A percentile compares a stretch with the other conserved stretches of the same genome.
Evolutionary conservation across 1,140 invertebrate species (phyloP).

Genomic region (Brachionus manjavacas): DNA sequence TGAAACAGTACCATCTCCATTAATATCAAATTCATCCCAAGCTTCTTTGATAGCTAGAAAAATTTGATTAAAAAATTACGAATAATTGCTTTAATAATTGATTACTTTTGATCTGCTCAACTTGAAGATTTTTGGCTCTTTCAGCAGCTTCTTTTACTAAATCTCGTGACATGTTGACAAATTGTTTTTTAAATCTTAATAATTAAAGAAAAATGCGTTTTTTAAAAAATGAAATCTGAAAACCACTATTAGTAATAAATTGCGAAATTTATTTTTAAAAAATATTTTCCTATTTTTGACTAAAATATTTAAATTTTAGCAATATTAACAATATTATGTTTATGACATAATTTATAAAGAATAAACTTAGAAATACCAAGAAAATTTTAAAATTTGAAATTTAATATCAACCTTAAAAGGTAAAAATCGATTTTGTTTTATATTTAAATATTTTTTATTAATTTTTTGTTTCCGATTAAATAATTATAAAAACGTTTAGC

Average conservation of each 20-base stretch:
- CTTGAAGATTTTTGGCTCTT: constrained; percentile 26
- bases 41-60: constrained; percentile 24
- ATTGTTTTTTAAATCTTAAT: background rate
- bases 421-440: background rate
- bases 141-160: constrained; percentile 34
- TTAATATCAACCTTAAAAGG: background rate
- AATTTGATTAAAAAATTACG: background rate
- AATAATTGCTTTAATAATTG: background rate
- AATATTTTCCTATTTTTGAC: background rate
- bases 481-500: too few species aligned
- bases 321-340: background rate
- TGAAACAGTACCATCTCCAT: constrained; percentile 33
- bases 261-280: background rate
- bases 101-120: constrained; percentile 33
- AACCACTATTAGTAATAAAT: background rate
- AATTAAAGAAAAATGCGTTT: background rate
- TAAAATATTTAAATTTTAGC: background rate
- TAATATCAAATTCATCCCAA: constrained; percentile 38
- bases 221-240: background rate
- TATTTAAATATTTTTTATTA: background rate
- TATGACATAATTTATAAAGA: background rate
- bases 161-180: constrained; percentile 31
- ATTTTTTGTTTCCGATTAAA: background rate
- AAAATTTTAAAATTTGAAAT: background rate
- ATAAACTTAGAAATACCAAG: background rate